Evolutionary conservation across 2,888 invertebrate genomes (phyloP), one percentile per base, ranked within the genome.

Genomic region (Ophion slaviceki): DNA sequence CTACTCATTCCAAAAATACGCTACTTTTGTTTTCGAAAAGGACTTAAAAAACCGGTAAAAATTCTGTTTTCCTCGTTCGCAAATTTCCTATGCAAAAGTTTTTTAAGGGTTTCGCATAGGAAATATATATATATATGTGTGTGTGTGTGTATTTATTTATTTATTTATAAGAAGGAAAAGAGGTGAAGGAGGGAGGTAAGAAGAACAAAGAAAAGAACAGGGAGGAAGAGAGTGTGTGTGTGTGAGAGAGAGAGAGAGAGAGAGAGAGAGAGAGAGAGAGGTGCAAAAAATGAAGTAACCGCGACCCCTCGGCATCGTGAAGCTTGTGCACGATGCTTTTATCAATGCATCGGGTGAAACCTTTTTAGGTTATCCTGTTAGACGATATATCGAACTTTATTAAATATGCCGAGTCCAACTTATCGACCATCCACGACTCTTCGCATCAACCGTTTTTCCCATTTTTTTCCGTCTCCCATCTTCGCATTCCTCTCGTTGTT

Each of bases 261-360:
- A 64, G 71, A 62, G 82, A 84, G 80, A 59, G 80, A 71, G 53
- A 74, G 75, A 75, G 59, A 85, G 59, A 28, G 36, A 11, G 53
- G 53, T 24, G 17, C 81, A 79, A 88, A 79, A 82, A 84, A 72
- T 80, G 76, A 87, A 88, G 79, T 68, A 85, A 88, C 88, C 86
- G 76, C 57, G 84, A 87, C 87, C 85, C 84, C 85, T 87, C 70
- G 62, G 82, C 86, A 86, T 85, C 81, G 59, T 71, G 77, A 11
- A 79, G 20, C 82, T 85, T 72, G 20, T 61, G 81, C 45, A 81
- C 85, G 89, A 91, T 90, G 89, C 90, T 91, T 91, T 91, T 92
- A 92, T 93, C 92, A 93, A 91, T 92, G 91, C 90, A 91, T 88
- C 88, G 88, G 90, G 90, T 87, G 93, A 93, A 93, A 93, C 93